Base-by-base conservation (phyloP, 1,140 invertebrate species). In the Rhagoletis zephyria region DNA sequence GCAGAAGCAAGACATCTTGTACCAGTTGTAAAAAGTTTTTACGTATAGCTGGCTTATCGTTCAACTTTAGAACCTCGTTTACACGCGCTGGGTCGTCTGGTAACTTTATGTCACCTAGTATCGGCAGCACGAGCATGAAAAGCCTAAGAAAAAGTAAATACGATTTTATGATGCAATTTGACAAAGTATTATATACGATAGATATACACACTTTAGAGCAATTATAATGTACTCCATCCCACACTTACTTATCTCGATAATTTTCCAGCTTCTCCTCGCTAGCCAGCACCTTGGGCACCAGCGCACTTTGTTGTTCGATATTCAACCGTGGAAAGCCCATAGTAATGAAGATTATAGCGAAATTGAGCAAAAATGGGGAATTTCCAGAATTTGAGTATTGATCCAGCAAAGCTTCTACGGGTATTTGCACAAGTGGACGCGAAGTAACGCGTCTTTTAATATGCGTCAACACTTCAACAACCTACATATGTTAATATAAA, bases 381-480 rank as follows among this genome's bases (percentile, higher is more conserved):
- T 89, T 91, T n/a, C 90, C 90, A 16, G 96, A 95, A 93, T 97
- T 96, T 91, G 95, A 95, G 93, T 98, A 98, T 88, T 97, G 96
- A 65, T 95, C 93, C 14, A 99, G 92, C 4, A 99, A 94, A 16
- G 95, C 95, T 89, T 98, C 96, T n/a, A 99, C 96, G 4, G 98
- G 97, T 45, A 98, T 93, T 92, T 97, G 96, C 2, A 99, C 96
- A 90, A 95, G 94, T 7, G 96, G 95, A 67, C 97, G 94, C 89
- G 96, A 97, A 92, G 98, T 98, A 30, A 98, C 94, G 87, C 97
- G 94, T 91, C 97, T 97, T 92, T 98, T 98, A 45, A 99, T 96
- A 93, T 99, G 98, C 86, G 98, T 96, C 40, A 98, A 93, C n/a
- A 98, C 93, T 93, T 98, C 97, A 96, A 98, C 97, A 9, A 98